Percentiles rank a stretch among this genome's conserved stretches.
phyloP scores from a whole-genome alignment of 2,797 vertebrate genomes.

The Bucorvus abyssinicus region DNA sequence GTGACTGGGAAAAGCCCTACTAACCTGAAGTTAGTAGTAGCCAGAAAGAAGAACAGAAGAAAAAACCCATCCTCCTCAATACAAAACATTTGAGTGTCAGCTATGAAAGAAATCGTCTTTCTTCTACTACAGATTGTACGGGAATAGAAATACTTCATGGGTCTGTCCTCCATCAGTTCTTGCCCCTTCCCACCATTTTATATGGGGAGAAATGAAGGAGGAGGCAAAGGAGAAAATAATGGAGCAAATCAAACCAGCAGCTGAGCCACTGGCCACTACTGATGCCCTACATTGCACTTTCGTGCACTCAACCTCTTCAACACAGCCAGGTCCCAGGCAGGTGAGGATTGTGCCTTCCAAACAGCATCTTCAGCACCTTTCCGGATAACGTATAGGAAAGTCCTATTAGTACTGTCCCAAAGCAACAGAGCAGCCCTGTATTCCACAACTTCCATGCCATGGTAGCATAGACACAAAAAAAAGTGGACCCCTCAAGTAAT shows the following conservation, averaged over 20 bases:
- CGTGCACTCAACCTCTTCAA: not conserved
- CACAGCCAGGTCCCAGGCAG: not conserved
- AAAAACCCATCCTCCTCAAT: not conserved
- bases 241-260: not conserved
- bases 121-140: not conserved
- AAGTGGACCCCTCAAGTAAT: not conserved
- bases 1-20: not conserved
- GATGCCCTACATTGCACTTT: fast-evolving
- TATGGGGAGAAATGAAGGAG: not conserved
- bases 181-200: not conserved
- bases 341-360: not conserved
- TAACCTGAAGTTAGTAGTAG: not conserved
- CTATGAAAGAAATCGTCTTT: not conserved
- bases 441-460: not conserved
- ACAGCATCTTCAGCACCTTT: not conserved
- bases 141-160: not conserved
- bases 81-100: not conserved
- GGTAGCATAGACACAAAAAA: not conserved
- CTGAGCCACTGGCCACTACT: not conserved
- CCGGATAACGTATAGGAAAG: not conserved
- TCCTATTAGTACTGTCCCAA: not conserved
- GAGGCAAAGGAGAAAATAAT: not conserved
- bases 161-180: not conserved
- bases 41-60: not conserved
- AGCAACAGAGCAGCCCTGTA: not conserved